These are phyloP conservation scores for Cyclophora albipunctata DNA, from an alignment of 2,888 invertebrate genomes.

Conservation along the genomic window DNA sequence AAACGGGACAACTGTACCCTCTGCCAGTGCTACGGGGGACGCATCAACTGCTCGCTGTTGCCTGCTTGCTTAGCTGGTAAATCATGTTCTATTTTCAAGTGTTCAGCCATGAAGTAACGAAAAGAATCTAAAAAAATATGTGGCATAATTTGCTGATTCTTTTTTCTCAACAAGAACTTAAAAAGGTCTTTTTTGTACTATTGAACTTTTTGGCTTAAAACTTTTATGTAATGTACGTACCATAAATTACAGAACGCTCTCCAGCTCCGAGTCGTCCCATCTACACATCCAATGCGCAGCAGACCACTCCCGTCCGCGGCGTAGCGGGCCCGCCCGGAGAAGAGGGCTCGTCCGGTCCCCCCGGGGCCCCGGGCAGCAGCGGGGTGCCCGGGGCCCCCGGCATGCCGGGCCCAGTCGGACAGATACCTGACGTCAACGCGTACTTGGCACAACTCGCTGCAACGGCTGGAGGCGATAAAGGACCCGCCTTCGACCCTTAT, in stretches of 20 bases:
- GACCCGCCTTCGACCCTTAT: conserved; percentile 81
- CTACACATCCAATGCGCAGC: conserved; percentile 22
- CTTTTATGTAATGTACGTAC: too few relatives aligned
- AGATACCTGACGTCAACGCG: conserved; percentile 81
- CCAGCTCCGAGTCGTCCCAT: conserved; percentile 26
- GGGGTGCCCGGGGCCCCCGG: conserved; percentile 81
- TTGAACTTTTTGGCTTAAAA: too few relatives aligned
- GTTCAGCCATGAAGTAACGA: too few relatives aligned
- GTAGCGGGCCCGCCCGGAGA: conserved; percentile 70
- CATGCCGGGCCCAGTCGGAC: conserved; percentile 81
- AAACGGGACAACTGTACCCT: conserved; percentile 79
- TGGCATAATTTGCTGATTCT: not conserved
- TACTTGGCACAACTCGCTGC: conserved; percentile 85
- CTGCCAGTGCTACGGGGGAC: conserved; percentile 81
- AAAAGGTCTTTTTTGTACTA: too few relatives aligned
- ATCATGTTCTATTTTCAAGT: not conserved
- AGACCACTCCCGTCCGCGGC: conserved; percentile 61
- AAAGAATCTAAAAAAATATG: too few relatives aligned
- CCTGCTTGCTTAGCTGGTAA: conserved; percentile 28
- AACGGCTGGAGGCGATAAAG: conserved; percentile 84
- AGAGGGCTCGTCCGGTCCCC: conserved; percentile 74
- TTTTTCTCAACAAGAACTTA: too few relatives aligned
- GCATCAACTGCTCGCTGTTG: conserved; percentile 71
- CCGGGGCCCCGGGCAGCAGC: conserved; percentile 77
- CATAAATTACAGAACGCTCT: too few relatives aligned